Evolutionary conservation across 2,113 vertebrate genomes (phyloP), one percentile per base, ranked within the genome.

Genomic region (Gavialis gangeticus): DNA sequence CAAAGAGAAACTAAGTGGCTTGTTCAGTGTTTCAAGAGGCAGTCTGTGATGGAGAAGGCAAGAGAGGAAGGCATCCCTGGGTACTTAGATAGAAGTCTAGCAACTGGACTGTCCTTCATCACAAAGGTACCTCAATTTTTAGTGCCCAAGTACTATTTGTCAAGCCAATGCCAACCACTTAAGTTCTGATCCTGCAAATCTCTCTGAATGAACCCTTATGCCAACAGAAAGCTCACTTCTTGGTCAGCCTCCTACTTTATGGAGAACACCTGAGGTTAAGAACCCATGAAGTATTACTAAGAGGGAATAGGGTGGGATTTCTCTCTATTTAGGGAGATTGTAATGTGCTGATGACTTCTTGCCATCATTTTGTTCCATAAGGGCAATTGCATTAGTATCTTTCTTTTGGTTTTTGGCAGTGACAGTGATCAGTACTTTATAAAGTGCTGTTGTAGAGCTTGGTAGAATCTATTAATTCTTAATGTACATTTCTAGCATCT

Each of bases 271-370:
- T 54, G 84, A 81, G 87, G 64, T 3, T 8, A 18, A 56, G 46
- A 46, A 10, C 54, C 34, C 88, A 17, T 2, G 75, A 46, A 28
- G 30, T 25, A 80, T 8, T 4, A 18, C 24, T 54, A 28, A 71
- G 46, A 7, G 88, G 59, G 86, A 87, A 34, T n/a, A 24, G 0
- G 1, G 8, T 18, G 69, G 25, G 6, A 3, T 90, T 46, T 73
- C 85, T 71, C 4, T 83, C 22, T 82, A 5, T 64, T 12, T 46
- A 69, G 87, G 75, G 77, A 2, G 10, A 75, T 4, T 93, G 63
- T 30, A 27, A 56, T 88, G 64, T 90, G 90, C 24, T 64, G 30
- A 56, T 75, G 34, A 13, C 27, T 58, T 89, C 71, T 58, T 67
- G 13, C 73, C 12, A 54, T 3, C 1, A 3, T 13, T 87, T 19